A percentile compares a stretch with the other conserved stretches of the same genome.
Conservation (phyloP, 2,113 vertebrate species). For the Amphilophus citrinellus region DNA sequence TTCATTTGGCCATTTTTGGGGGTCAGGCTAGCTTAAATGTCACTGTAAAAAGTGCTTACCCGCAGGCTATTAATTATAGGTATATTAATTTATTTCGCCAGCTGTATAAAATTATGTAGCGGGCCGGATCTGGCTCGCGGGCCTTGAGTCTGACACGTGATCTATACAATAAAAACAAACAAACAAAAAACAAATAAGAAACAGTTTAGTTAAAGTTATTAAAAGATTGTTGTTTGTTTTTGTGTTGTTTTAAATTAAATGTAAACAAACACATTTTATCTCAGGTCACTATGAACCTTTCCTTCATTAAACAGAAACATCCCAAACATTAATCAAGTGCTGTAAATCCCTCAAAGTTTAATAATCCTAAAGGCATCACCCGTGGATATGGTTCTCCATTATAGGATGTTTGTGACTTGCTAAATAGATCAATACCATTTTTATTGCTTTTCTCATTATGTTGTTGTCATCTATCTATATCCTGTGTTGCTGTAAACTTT, state of each 20-base stretch:
- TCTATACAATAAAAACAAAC: neutral
- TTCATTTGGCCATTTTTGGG: no score
- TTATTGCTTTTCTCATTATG: conserved; percentile 9
- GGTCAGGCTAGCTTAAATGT: no score
- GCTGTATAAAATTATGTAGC: no score
- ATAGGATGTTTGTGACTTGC: neutral
- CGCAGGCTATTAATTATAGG: no score
- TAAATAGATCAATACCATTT: no score
- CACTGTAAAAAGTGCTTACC: no score
- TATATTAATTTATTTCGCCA: no score
- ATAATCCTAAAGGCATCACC: neutral
- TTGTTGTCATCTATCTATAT: neutral
- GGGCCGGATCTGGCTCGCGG: no score
- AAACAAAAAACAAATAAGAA: no score
- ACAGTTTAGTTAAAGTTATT: neutral
- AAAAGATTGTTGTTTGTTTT: neutral
- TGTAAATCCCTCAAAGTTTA: neutral
- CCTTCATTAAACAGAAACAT: neutral
- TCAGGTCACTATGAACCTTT: neutral
- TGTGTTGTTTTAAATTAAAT: neutral
- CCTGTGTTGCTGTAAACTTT: no score
- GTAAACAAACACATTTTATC: neutral
- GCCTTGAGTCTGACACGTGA: no score
- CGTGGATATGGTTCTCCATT: neutral
- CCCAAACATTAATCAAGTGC: neutral